A percentile compares a stretch with the other conserved stretches of the same genome.
These are phyloP conservation scores for Fragum whitleyi DNA, from an alignment of 2,888 invertebrate genomes.

Conservation along the genomic window DNA sequence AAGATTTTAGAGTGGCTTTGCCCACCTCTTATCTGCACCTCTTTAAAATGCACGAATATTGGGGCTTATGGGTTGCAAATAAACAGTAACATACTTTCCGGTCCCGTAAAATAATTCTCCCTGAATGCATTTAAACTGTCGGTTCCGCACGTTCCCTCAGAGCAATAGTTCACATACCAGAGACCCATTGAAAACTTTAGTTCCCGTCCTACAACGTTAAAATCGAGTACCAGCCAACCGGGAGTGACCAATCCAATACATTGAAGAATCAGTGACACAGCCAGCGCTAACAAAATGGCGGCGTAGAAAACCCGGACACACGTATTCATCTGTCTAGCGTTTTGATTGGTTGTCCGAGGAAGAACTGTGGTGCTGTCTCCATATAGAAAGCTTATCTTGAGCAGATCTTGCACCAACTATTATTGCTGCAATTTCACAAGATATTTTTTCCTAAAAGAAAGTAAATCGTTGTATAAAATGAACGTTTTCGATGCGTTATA, in stretches of 20 bases:
- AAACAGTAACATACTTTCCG: conserved; percentile 6
- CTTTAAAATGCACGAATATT: too few relatives aligned
- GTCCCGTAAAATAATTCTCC: conserved; percentile 3
- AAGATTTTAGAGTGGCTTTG: too few relatives aligned
- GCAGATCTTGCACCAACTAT: too few relatives aligned
- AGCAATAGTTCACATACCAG: conserved; percentile 17
- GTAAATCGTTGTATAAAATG: too few relatives aligned
- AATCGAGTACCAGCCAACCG: conserved; percentile 11
- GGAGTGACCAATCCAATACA: conserved; percentile 11
- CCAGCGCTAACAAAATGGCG: background rate
- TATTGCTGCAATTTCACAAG: too few relatives aligned
- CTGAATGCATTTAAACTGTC: background rate
- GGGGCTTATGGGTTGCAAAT: too few relatives aligned
- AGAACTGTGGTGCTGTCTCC: too few relatives aligned
- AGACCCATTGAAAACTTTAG: conserved; percentile 19
- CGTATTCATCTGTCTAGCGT: background rate
- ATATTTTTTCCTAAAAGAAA: too few relatives aligned
- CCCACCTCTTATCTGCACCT: too few relatives aligned
- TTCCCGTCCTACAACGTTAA: conserved; percentile 1
- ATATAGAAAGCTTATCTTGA: too few relatives aligned
- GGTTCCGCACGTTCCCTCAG: background rate
- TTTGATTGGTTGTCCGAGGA: conserved; percentile 5
- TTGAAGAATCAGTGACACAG: background rate
- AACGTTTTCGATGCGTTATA: too few relatives aligned
- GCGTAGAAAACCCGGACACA: background rate